Evolutionary conservation across 2,113 vertebrate genomes (phyloP).

Genomic region (Dendropsophus ebraccatus): DNA sequence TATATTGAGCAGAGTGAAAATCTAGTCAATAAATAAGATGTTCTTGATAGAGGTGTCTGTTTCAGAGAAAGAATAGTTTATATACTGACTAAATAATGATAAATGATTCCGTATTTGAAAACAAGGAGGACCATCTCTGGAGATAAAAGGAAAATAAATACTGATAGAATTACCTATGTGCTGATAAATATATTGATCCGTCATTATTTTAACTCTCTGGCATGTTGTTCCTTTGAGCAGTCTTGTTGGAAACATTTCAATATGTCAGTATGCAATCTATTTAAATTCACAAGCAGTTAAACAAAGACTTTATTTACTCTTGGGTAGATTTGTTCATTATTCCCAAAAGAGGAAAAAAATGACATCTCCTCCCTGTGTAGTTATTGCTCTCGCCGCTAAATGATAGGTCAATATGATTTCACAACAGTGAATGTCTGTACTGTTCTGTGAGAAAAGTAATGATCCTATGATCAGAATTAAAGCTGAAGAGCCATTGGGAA

Average conservation of each 20-base stretch:
- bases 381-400: constrained; percentile 41
- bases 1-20: background rate
- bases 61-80: background rate
- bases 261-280: background rate
- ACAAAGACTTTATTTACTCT: background rate
- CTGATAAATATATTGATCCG: background rate
- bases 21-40: no score
- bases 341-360: constrained; percentile 17
- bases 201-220: background rate
- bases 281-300: background rate
- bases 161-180: background rate
- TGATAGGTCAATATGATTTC: constrained; percentile 46
- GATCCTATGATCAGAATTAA: background rate
- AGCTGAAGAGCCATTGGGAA: background rate
- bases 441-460: constrained; percentile 23
- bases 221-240: background rate
- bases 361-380: constrained; percentile 15
- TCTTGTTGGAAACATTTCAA: constrained; percentile 1
- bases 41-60: background rate
- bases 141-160: background rate
- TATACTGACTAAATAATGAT: background rate
- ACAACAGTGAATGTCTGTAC: constrained; percentile 18
- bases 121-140: background rate
- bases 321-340: background rate
- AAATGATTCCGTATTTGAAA: background rate